Percentiles rank a stretch among this genome's conserved stretches.
Evolutionary conservation across 2,113 vertebrate genomes (phyloP).

Genomic region (Antigone vipio): DNA sequence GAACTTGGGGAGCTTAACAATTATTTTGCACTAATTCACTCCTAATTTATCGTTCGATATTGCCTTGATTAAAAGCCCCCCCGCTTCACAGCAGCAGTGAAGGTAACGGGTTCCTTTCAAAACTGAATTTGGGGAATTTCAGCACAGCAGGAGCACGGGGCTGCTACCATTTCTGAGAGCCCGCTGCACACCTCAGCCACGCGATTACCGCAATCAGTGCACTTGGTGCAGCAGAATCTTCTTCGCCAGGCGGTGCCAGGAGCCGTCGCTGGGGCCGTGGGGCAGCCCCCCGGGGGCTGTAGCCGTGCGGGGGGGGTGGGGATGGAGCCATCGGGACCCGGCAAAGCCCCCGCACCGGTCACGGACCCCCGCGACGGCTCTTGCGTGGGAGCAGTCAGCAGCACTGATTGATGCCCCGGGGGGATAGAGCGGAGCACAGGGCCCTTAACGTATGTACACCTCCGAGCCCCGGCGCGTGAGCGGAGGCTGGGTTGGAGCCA

Average conservation of each 20-base stretch:
- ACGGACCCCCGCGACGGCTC: background rate
- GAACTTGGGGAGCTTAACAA: background rate
- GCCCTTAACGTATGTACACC: background rate
- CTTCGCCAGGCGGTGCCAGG: background rate
- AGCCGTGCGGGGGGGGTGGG: fast-evolving
- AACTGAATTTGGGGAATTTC: background rate
- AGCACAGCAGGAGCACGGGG: background rate
- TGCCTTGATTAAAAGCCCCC: background rate
- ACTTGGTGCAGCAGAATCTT: background rate
- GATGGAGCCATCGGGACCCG: fast-evolving
- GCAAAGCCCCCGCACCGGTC: background rate
- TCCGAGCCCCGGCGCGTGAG: fast-evolving
- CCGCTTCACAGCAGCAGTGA: background rate
- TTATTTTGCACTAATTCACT: background rate
- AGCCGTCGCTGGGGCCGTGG: fast-evolving
- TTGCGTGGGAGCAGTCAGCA: background rate
- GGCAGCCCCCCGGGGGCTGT: background rate
- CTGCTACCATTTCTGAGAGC: background rate
- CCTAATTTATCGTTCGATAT: background rate
- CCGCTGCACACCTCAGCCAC: fast-evolving
- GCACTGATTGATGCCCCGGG: background rate
- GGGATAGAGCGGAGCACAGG: fast-evolving
- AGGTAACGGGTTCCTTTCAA: background rate
- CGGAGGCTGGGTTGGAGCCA: fast-evolving
- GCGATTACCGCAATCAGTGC: background rate